These are phyloP conservation scores for Bos taurus DNA, from an alignment of 2,113 vertebrate species.

Conservation along the genomic window ARS-UCD2.0 NC_037330.1:29442001-29442500, in stretches of 20 bases:
- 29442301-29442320: slow-evolving; percentile 41
- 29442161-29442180: background rate
- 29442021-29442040: background rate
- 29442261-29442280: background rate
- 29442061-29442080: background rate
- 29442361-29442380: slow-evolving; percentile 50
- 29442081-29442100: background rate
- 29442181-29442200: background rate
- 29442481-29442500: slow-evolving; percentile 2
- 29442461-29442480: slow-evolving; percentile 45
- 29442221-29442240: background rate
- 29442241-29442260: background rate
- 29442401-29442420: slow-evolving; percentile 35
- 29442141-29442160: background rate
- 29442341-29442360: slow-evolving; percentile 42
- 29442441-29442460: slow-evolving; percentile 40
- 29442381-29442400: slow-evolving; percentile 35
- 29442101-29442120: background rate
- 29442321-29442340: slow-evolving; percentile 47
- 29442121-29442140: background rate
- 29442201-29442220: background rate
- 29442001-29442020: background rate
- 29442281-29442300: background rate
- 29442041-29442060: background rate
- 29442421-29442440: slow-evolving; percentile 22